Conservation (phyloP, 2,113 vertebrate genomes). For the Ahaetulla prasina region DNA sequence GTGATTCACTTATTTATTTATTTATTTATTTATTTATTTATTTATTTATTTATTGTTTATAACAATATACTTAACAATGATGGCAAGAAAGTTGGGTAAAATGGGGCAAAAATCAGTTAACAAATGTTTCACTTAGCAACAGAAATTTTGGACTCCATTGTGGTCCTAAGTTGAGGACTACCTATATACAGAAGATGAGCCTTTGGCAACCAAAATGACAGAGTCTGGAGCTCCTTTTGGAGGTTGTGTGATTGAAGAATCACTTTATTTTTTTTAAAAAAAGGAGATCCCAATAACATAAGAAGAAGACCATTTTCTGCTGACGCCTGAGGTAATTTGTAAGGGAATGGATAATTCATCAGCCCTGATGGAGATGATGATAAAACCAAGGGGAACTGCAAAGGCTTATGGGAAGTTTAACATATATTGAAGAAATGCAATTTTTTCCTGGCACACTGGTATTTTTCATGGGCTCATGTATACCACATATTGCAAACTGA, state of each 20-base stretch:
- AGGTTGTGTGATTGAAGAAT: too few relatives aligned
- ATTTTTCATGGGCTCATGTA: neutral
- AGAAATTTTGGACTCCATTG: too few relatives aligned
- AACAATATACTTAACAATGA: too few relatives aligned
- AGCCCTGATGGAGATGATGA: neutral
- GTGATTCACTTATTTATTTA: too few relatives aligned
- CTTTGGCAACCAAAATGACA: neutral
- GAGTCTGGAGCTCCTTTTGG: neutral
- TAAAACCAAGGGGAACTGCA: neutral
- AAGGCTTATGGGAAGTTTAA: neutral
- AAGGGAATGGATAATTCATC: neutral
- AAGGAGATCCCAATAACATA: neutral
- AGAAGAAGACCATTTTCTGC: neutral
- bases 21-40: too few relatives aligned
- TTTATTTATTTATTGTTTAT: too few relatives aligned
- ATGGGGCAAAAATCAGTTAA: too few relatives aligned
- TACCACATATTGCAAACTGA: neutral
- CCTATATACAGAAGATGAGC: neutral
- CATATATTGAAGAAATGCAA: neutral
- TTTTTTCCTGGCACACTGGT: neutral
- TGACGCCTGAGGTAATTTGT: neutral
- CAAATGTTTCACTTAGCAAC: too few relatives aligned
- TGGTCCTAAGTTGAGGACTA: too few relatives aligned
- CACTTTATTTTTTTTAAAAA: neutral
- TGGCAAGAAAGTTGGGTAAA: too few relatives aligned